phyloP scores from a whole-genome alignment of 2,113 vertebrate genomes.

The Nematolebias whitei region DNA sequence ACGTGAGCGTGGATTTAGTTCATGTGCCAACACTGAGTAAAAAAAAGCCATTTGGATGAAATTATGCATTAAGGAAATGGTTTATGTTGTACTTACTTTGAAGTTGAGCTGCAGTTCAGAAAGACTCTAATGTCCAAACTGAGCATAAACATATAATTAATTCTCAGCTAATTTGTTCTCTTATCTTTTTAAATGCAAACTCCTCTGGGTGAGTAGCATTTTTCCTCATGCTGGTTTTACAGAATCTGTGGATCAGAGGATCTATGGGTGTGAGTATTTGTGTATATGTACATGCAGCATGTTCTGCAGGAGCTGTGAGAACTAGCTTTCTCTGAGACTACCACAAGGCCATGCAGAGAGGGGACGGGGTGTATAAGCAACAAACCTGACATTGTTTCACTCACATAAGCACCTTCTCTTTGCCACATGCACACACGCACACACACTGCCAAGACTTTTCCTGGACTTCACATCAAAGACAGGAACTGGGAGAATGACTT shows the following conservation, averaged over 20 bases:
- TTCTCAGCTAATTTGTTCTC: conserved; percentile 56
- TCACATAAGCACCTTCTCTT: conserved; percentile 62
- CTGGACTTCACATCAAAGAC: conserved; percentile 41
- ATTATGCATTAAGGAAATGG: conserved; percentile 28
- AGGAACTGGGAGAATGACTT: conserved; percentile 30
- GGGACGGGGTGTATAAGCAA: conserved; percentile 48
- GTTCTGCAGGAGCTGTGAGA: conserved; percentile 33
- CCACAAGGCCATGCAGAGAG: background rate
- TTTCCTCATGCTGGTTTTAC: conserved; percentile 47
- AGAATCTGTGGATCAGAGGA: conserved; percentile 39
- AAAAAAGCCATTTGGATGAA: conserved; percentile 41
- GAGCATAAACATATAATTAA: conserved; percentile 51
- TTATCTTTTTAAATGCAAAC: conserved; percentile 63
- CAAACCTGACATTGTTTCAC: conserved; percentile 74
- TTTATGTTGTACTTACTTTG: conserved; percentile 11
- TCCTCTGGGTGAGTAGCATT: conserved; percentile 43
- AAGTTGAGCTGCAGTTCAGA: conserved; percentile 25
- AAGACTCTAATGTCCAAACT: conserved; percentile 31
- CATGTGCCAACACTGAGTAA: conserved; percentile 24
- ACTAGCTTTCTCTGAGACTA: conserved; percentile 13
- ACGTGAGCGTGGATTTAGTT: background rate
- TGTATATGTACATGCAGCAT: conserved; percentile 9
- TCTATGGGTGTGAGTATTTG: no score
- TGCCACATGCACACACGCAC: conserved; percentile 18
- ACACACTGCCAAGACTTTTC: conserved; percentile 35